phyloP scores from a whole-genome alignment of 2,888 invertebrate genomes.

The Coenonympha arcania region DNA sequence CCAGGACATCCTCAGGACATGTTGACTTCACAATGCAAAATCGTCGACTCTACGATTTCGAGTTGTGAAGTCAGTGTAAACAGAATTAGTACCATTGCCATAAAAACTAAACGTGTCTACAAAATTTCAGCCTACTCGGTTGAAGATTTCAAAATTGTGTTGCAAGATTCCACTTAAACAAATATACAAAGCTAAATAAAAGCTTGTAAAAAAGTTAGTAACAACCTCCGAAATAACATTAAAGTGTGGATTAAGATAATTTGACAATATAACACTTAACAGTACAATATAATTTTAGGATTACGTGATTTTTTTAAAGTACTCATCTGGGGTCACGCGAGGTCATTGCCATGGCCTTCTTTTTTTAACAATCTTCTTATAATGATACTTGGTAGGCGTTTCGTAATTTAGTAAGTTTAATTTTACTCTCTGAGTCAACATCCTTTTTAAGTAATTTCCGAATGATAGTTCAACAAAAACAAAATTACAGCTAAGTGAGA shows the following conservation, averaged over 20 bases:
- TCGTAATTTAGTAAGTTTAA: not conserved
- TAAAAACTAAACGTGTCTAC: no score
- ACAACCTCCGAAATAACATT: not conserved
- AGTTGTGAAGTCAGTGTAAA: no score
- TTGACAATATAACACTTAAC: not conserved
- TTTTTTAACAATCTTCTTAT: not conserved
- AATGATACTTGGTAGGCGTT: not conserved
- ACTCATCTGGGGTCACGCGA: not conserved
- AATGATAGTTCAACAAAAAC: no score
- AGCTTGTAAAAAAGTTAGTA: not conserved
- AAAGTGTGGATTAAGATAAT: not conserved
- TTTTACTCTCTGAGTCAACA: not conserved
- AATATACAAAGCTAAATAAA: no score
- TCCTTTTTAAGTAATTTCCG: not conserved
- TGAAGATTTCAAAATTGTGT: no score
- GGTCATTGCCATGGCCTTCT: slow-evolving; percentile 1
- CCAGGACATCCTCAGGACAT: no score
- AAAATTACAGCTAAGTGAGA: no score
- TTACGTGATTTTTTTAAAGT: not conserved
- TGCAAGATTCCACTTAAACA: no score
- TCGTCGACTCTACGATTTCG: no score
- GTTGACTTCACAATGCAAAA: no score
- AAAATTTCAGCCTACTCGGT: no score
- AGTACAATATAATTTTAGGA: not conserved
- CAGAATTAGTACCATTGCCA: no score